Base-by-base conservation (phyloP, 2,113 vertebrate genomes). In the Petaurus breviceps region DNA sequence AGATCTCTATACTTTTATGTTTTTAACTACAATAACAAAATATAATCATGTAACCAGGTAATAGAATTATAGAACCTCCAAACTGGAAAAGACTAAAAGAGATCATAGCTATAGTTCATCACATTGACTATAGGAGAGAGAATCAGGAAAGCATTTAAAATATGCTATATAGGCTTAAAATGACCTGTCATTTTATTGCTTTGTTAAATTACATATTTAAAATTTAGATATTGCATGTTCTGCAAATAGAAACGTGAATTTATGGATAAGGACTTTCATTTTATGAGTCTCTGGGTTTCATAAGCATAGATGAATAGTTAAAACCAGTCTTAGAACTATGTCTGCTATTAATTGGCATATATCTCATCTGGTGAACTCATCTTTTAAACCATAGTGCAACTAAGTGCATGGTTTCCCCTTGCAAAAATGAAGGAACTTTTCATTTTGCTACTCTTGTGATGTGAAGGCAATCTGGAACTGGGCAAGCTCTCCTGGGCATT, bases 271-370 rank as follows among this genome's bases (percentile, higher is more conserved):
- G 46, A 46, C 91, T 95, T 96, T 90, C 49, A n/a, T 89, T 68
- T 68, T 25, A 47, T 0, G 47, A 12, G 91, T 95, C 50, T 93
- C 51, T 84, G 37, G 37, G 12, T 95, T 68, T 54, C 55, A 52
- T 94, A 89, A 92, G 53, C 68, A 92, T 68, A 95, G 43, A 95
- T 52, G 93, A 43, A 96, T 90, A 90, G 51, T 92, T 55, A 93
- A 93, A 92, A 22, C n/a, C 53, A 90, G 26, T 16, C 49, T 93
- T 57, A 90, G 43, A 16, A 26, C 31, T 51, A 23, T 55, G 37
- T 52, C 22, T 94, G 89, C 52, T 52, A 89, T 92, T 68, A 68
- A 68, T 37, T 51, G 55, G n/a, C 54, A 51, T n/a, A 25, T 51
- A 24, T 89, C 95, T 95, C 31, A 26, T 92, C 49, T 90, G 31